Evolutionary conservation across 2,888 invertebrate genomes (phyloP), one percentile per base, ranked within the genome.

Genomic region (Enchytraeus crypticus): DNA sequence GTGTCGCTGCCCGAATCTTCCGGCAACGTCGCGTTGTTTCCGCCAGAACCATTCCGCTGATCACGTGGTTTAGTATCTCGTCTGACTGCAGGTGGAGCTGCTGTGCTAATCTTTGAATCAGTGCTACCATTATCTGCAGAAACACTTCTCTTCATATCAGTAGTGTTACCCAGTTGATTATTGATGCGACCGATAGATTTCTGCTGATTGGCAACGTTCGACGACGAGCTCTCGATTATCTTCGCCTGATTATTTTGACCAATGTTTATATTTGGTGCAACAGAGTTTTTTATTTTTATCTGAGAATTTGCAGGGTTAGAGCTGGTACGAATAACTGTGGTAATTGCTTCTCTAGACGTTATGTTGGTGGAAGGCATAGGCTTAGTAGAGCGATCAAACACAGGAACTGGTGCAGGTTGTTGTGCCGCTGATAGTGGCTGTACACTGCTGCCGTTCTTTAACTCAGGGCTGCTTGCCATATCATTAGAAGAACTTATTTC

Each of bases 1-100:
- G 23, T 47, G 14, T 57, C 57, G 26, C 57, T 64, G 1, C 70
- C 81, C 51, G 85, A 73, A 18, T 80, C 77, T 60, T 84, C 82
- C 5, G 38, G 18, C 18, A 18, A 38, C 38, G 38, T 38, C 38
- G 38, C 38, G 38, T 38, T 38, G 11, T 38, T 38, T 38, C 11
- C 8, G 8, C 38, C 38, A n/a, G n/a, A n/a, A n/a, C n/a, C n/a
- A n/a, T n/a, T n/a, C n/a, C n/a, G n/a, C n/a, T n/a, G n/a, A 8
- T 14, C 18, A 8, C 18, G 8, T 18, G 38, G 38, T 38, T 38
- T 38, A 8, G 8, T 8, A 38, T 8, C 18, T 14, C 38, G 38
- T 14, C 18, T 38, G 11, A 38, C 38, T 14, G 18, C 11, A 18
- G 38, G 38, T 38, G 38, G 38, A 8, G 18, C 18, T 18, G 38